Evolutionary conservation across 2,888 invertebrate genomes (phyloP), one percentile per base, ranked within the genome.

Genomic region (Linnaemya tessellans): DNA sequence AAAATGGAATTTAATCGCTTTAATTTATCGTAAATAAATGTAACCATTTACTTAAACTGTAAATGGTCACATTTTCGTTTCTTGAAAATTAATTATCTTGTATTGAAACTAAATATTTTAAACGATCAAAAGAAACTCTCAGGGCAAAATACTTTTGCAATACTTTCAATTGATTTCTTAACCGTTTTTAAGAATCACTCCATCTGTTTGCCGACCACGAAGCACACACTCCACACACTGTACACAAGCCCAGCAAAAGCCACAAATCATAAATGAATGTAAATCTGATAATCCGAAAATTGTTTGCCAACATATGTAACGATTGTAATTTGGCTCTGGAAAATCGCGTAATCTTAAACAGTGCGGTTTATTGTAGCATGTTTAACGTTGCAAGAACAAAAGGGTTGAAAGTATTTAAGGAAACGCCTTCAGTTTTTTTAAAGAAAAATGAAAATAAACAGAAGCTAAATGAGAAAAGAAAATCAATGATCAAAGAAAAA

Each of bases 271-370:
- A 75, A 84, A 67, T 84, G 54, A 80, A 86, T 87, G 68, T 80
- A 87, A 87, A 87, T 86, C 87, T 84, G 83, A 86, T 87, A 87
- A 87, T 87, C 87, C 83, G 83, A 84, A 87, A 87, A 87, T 87
- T 87, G 86, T 75, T 80, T 82, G 71, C 60, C 80, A 82, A 86
- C 87, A 87, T 87, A 85, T 85, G 85, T 73, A 78, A 84, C 81
- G 60, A 68, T 70, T 81, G 87, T 68, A 87, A 87, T 87, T 87
- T 78, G 78, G 81, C 20, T 74, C 30, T 56, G 11, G 43, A 65
- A 84, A 82, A 79, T 75, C 74, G 82, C 74, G 49, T 71, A 82
- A 85, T 75, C 79, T 60, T 73, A 67, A 56, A 80, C 64, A 83
- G 67, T 20, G 65, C 35, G 85, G 87, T 86, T 87, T n/a, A n/a